These are phyloP conservation scores for Danionella cerebrum DNA, from an alignment of 2,113 vertebrate genomes.

Conservation along the genomic window DNA sequence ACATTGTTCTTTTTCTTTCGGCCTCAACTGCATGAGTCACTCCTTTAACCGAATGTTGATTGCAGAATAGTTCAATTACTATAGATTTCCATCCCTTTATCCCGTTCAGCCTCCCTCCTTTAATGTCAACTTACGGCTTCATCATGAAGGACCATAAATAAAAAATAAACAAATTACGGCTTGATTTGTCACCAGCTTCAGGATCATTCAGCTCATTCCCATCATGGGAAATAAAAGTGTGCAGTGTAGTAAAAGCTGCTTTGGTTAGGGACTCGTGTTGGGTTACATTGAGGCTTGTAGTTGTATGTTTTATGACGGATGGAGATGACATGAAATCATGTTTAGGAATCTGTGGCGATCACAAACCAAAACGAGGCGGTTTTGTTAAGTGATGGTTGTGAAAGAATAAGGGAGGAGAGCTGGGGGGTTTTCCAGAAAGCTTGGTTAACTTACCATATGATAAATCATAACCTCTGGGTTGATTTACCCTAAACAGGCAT, in stretches of 20 bases:
- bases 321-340: neutral
- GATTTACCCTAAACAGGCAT: too few species aligned
- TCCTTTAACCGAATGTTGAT: conserved; percentile 10
- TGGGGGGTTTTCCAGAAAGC: too few species aligned
- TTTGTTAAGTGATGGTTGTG: neutral
- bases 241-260: neutral
- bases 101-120: conserved; percentile 28
- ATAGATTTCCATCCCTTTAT: neutral
- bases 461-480: too few species aligned
- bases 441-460: too few species aligned
- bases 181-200: neutral
- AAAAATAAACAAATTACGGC: neutral
- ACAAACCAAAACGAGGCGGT: neutral
- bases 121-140: neutral
- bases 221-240: neutral
- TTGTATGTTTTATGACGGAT: neutral
- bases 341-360: neutral
- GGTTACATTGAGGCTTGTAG: neutral
- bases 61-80: conserved; percentile 23
- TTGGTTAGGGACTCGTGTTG: neutral
- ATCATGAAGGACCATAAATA: neutral
- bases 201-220: neutral
- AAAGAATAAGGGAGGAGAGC: neutral
- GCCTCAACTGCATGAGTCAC: conserved; percentile 5
- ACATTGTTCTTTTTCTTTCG: neutral